Percentiles rank a stretch among this genome's conserved stretches.
phyloP scores from a whole-genome alignment of 2,113 vertebrate species.

The Eleginops maclovinus region DNA sequence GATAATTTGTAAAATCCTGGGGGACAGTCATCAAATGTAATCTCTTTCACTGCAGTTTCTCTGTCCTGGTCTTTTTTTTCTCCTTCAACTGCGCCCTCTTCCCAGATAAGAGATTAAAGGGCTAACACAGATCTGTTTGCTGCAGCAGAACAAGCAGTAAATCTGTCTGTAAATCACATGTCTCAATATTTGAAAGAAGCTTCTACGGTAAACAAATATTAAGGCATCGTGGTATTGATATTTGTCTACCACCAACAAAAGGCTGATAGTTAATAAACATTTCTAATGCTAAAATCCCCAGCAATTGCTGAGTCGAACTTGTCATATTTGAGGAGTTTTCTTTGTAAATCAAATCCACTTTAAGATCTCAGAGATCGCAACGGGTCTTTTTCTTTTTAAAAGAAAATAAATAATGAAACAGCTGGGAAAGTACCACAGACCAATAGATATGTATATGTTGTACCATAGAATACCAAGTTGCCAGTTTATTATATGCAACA shows the following conservation, averaged over 20 bases:
- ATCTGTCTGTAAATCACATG: neutral
- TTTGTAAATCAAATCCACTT: too few relatives aligned
- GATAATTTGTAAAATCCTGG: slow-evolving; percentile 8
- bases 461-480: neutral
- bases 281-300: neutral
- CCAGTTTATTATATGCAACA: neutral
- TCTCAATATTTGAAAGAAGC: neutral
- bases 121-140: neutral
- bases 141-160: neutral
- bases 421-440: neutral
- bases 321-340: too few relatives aligned
- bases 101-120: neutral
- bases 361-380: neutral
- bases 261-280: neutral
- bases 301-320: neutral
- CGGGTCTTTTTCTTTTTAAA: too few relatives aligned
- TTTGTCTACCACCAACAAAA: neutral
- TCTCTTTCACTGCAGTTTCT: neutral
- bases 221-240: neutral
- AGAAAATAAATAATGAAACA: neutral
- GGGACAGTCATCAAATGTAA: neutral
- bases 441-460: too few relatives aligned
- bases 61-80: neutral
- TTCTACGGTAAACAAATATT: neutral
- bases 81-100: neutral